Evolutionary conservation across 2,797 vertebrate genomes (phyloP).

Genomic region (Petrocephalus sullivani): DNA sequence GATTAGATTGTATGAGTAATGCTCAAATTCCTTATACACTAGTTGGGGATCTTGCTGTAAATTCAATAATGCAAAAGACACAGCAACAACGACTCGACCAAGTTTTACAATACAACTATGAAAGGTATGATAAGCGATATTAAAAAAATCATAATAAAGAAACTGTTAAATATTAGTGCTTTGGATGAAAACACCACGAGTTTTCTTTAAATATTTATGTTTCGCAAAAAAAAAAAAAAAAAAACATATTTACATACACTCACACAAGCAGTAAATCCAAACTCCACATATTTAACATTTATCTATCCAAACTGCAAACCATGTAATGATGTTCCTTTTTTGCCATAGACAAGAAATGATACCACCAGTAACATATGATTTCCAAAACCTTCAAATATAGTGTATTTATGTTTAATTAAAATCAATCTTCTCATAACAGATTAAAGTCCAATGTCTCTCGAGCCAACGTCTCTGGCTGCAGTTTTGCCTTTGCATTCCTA

Average conservation of each 20-base stretch:
- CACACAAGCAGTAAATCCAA: not conserved
- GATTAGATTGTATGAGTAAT: not conserved
- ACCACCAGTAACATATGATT: not conserved
- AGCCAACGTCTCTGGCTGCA: not conserved
- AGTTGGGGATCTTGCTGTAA: not conserved
- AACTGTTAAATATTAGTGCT: not conserved
- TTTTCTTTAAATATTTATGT: slow-evolving; percentile 25
- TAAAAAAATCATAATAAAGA: not conserved
- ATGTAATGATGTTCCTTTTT: not conserved
- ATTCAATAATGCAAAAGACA: not conserved
- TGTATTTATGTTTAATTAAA: not conserved
- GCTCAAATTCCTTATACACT: not conserved
- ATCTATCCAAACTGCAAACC: not conserved
- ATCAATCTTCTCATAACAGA: not conserved
- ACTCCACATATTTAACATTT: not conserved
- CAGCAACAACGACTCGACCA: not conserved
- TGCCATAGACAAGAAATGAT: not conserved
- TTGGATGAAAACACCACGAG: slow-evolving; percentile 20
- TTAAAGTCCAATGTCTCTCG: not conserved
- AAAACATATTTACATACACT: slow-evolving; percentile 55
- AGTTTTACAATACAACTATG: not conserved
- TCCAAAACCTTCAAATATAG: not conserved
- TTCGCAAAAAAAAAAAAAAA: slow-evolving; percentile 21
- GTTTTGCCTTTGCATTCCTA: not conserved
- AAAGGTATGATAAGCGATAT: not conserved